Evolutionary conservation across 1,140 invertebrate species (phyloP).

Genomic region (Holcopasites calliopsidis): DNA sequence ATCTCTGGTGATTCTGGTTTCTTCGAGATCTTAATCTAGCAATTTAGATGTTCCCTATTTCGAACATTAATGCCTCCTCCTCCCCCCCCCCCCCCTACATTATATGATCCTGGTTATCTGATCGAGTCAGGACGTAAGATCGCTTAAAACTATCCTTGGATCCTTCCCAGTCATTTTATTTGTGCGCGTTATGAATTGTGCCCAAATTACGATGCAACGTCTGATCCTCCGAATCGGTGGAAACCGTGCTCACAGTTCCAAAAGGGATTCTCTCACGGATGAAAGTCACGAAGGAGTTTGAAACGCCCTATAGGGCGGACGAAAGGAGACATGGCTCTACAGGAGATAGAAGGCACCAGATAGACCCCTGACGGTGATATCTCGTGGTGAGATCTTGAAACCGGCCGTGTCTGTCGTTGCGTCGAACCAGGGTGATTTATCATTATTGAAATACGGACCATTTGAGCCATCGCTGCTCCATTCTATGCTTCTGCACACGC

Average conservation of each 20-base stretch:
- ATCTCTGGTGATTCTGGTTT: too few relatives aligned
- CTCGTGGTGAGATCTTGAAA: slow-evolving; percentile 67
- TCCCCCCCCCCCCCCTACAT: too few relatives aligned
- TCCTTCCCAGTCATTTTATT: too few relatives aligned
- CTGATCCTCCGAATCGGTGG: not conserved
- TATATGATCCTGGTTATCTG: too few relatives aligned
- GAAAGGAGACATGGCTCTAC: slow-evolving; percentile 42
- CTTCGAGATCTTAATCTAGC: too few relatives aligned
- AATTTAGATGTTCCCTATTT: too few relatives aligned
- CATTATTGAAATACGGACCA: slow-evolving; percentile 72
- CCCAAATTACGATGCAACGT: too few relatives aligned
- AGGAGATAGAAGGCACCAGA: slow-evolving; percentile 69
- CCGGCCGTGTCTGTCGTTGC: slow-evolving; percentile 65
- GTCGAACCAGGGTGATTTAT: slow-evolving; percentile 74
- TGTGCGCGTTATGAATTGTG: too few relatives aligned
- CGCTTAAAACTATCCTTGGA: too few relatives aligned
- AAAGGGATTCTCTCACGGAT: slow-evolving; percentile 17
- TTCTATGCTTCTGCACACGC: slow-evolving; percentile 36
- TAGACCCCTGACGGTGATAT: slow-evolving; percentile 72
- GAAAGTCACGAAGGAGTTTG: slow-evolving; percentile 28
- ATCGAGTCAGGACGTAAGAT: too few relatives aligned
- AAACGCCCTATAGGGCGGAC: slow-evolving; percentile 39
- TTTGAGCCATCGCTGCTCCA: slow-evolving; percentile 65
- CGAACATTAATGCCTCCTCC: too few relatives aligned
- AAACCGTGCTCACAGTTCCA: not conserved